A percentile compares a stretch with the other conserved stretches of the same genome.
Evolutionary conservation across 2,888 invertebrate species (phyloP).

Genomic region (Drosophila yooni): DNA sequence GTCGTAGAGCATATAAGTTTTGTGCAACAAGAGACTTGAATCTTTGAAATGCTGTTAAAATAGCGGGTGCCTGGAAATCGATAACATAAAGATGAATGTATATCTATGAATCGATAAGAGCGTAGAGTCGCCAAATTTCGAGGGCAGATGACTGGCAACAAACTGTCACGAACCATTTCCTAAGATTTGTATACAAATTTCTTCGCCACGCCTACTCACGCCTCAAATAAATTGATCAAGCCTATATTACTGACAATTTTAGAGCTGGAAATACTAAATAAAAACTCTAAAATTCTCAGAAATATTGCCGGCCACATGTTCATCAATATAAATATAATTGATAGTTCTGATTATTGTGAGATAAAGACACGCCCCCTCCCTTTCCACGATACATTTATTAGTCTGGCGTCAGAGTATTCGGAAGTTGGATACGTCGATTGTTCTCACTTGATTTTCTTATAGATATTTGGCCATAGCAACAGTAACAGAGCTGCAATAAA

Average conservation of each 20-base stretch:
- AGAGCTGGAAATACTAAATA: background rate
- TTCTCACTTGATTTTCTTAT: background rate
- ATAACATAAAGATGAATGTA: background rate
- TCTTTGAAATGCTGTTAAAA: background rate
- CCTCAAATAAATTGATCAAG: background rate
- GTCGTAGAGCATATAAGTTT: background rate
- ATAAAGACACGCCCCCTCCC: background rate
- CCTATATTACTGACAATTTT: background rate
- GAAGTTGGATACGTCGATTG: background rate
- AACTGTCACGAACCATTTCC: background rate
- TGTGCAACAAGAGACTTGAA: background rate
- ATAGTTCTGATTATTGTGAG: background rate
- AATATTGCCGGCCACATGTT: background rate
- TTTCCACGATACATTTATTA: background rate
- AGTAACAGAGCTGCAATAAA: background rate
- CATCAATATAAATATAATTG: background rate
- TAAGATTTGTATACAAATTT: background rate
- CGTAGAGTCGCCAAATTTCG: background rate
- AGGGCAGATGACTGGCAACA: background rate
- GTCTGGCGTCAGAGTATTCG: background rate
- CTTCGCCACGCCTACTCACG: background rate
- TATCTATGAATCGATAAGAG: background rate
- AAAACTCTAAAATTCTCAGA: background rate
- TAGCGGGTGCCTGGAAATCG: background rate
- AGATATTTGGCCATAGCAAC: background rate